Evolutionary conservation across 92 coral and sea anemone genomes (phyloP).

Genomic region (Epizoanthus ramosus): DNA sequence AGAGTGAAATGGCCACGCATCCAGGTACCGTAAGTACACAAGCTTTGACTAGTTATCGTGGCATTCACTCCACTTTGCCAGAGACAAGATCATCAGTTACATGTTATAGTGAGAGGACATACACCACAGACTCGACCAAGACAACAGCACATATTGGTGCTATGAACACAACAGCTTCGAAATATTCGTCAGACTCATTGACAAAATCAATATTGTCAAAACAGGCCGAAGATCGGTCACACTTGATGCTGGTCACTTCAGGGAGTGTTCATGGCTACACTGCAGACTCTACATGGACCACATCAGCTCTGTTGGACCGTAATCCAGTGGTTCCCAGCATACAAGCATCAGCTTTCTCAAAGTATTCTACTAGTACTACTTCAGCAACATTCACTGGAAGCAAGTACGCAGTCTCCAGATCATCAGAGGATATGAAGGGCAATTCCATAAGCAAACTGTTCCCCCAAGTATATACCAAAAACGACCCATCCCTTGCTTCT

Average conservation of each 20-base stretch:
- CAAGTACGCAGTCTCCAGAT: neutral
- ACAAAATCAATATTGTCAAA: neutral
- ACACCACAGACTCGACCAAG: neutral
- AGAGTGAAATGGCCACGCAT: neutral
- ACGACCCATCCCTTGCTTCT: neutral
- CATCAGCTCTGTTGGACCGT: neutral
- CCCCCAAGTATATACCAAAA: neutral
- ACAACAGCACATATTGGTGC: neutral
- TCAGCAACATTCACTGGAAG: neutral
- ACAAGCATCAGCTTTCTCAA: neutral
- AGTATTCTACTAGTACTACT: neutral
- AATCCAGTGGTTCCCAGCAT: neutral
- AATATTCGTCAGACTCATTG: neutral
- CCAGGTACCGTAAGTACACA: neutral
- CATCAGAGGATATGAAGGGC: neutral
- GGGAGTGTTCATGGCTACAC: neutral
- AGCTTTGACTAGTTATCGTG: neutral
- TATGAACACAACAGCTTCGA: neutral
- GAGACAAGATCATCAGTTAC: constrained; percentile 3
- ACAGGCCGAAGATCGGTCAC: neutral
- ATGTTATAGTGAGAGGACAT: neutral
- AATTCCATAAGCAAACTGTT: neutral
- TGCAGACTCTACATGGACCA: neutral
- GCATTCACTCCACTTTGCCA: neutral
- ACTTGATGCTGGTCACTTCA: neutral